Percentiles rank a stretch among this genome's conserved stretches.
These are phyloP conservation scores for Calephelis virginiensis DNA, from an alignment of 1,140 invertebrate species.

Conservation along the genomic window DNA sequence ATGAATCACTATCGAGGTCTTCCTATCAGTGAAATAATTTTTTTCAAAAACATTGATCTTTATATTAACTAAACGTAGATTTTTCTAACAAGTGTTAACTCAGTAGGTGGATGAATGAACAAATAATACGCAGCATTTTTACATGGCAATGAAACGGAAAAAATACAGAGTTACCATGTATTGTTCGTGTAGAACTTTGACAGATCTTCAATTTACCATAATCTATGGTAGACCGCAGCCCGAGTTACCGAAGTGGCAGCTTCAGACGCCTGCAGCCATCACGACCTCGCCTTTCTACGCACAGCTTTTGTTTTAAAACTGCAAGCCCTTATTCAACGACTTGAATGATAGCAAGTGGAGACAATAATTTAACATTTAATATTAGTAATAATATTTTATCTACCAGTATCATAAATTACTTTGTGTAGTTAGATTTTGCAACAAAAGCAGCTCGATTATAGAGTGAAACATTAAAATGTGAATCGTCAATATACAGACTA, in stretches of 20 bases:
- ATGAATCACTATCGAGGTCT: no score
- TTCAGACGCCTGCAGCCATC: slow-evolving; percentile 54
- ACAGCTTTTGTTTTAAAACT: slow-evolving; percentile 53
- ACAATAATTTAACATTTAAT: slow-evolving; percentile 29
- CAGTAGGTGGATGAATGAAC: no score
- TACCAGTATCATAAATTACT: background rate
- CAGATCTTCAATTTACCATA: slow-evolving; percentile 26
- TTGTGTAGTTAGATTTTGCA: background rate
- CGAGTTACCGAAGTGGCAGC: slow-evolving; percentile 70
- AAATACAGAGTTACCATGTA: no score
- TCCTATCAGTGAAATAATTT: no score
- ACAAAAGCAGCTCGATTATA: no score
- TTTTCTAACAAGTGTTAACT: no score
- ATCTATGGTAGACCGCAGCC: slow-evolving; percentile 42
- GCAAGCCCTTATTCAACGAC: slow-evolving; percentile 32
- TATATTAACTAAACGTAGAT: no score
- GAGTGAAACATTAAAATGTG: no score
- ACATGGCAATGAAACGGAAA: no score
- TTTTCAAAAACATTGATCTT: no score
- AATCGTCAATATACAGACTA: no score
- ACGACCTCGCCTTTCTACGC: slow-evolving; percentile 57
- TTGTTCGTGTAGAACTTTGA: slow-evolving; percentile 24
- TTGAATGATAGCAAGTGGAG: slow-evolving; percentile 35
- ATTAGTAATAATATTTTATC: slow-evolving; percentile 3
- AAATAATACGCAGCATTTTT: no score